Conservation (phyloP, 1,140 invertebrate species). For the Neodiprion pinetum region DNA sequence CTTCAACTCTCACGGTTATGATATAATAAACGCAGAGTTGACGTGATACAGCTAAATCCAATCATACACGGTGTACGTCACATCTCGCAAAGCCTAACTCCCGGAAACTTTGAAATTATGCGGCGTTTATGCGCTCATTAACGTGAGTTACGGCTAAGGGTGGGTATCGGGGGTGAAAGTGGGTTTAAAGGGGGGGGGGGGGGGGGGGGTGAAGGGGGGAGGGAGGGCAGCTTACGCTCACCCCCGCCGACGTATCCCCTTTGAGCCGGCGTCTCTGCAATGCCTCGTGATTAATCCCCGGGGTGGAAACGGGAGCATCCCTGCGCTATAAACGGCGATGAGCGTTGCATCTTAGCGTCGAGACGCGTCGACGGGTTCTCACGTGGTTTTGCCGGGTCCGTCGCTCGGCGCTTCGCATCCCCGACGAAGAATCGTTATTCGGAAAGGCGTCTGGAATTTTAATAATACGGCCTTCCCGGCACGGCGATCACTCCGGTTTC, state of each 20-base stretch:
- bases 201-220: neutral
- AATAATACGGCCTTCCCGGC: constrained; percentile 40
- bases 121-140: constrained; percentile 52
- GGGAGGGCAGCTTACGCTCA: neutral
- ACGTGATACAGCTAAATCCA: constrained; percentile 1
- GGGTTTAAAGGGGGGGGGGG: neutral
- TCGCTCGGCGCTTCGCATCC: constrained; percentile 24
- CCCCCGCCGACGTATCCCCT: constrained; percentile 40
- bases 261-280: constrained; percentile 50
- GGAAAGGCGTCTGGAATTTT: constrained; percentile 48
- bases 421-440: constrained; percentile 44
- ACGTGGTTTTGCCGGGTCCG: constrained; percentile 31
- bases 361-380: constrained; percentile 1
- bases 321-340: constrained; percentile 36
- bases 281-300: constrained; percentile 56
- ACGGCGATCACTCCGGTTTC: constrained; percentile 7
- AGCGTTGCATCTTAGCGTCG: constrained; percentile 23
- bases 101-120: constrained; percentile 35
- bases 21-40: no score
- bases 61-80: neutral
- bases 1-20: no score
- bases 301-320: constrained; percentile 40
- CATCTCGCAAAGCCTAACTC: constrained; percentile 10
- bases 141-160: constrained; percentile 44
- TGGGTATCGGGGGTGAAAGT: constrained; percentile 5